Base-by-base conservation (phyloP, 2,888 invertebrate species). In the Muscina levida region DNA sequence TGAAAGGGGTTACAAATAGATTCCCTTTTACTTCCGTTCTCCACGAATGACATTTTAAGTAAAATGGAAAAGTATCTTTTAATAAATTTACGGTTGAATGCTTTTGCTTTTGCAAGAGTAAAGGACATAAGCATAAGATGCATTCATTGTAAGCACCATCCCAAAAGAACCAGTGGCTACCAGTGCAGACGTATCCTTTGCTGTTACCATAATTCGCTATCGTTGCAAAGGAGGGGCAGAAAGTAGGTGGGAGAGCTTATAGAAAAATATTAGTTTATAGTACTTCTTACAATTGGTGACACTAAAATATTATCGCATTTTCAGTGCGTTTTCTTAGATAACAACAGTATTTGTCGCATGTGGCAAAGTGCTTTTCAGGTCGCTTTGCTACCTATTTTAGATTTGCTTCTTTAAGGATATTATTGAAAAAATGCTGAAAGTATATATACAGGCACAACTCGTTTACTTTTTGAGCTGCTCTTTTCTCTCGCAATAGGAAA, bases 271-370 rank as follows among this genome's bases (percentile, higher is more conserved):
- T 86, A 87, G 85, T 88, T 88, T 87, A 87, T 88, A 85, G 85
- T 85, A 85, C 86, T 88, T 88, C 86, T 87, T 88, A 87, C 88
- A 88, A 87, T 88, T 88, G 86, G 88, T 89, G 89, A 88, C 88
- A 87, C 85, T 87, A 85, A 87, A 88, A 87, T 87, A 87, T 89
- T 87, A 87, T 88, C 86, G 85, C 87, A 87, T 87, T 31, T 22
- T 87, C 86, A 86, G 86, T 87, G 87, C 86, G 42, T 26, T n/a
- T 85, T 86, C 72, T 79, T 84, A 86, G 87, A 87, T 87, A 87
- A 86, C 86, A 87, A 86, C 85, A 86, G 85, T 85, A 85, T 87
- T 87, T 87, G 87, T 86, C 87, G 85, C 26, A 24, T 48, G 56
- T 53, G 53, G 13, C 53, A 22, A 15, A n/a, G 15, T 10, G 11